Conservation (phyloP, 2,888 invertebrate species). For the Dryomyza anilis region DNA sequence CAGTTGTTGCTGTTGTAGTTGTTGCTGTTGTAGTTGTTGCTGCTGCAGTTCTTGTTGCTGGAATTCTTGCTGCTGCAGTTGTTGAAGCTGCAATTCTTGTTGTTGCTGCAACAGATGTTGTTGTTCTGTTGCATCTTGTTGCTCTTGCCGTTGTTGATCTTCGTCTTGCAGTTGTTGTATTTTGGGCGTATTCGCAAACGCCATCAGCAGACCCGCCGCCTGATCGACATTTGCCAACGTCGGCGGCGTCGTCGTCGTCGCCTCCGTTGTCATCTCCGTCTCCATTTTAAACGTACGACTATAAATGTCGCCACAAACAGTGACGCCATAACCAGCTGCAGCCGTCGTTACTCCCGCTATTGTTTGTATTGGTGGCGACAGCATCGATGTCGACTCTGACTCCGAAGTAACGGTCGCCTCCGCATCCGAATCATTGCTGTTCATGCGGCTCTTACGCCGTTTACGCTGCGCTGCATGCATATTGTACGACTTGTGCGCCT, state of each 20-base stretch:
- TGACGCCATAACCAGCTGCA: constrained; percentile 30
- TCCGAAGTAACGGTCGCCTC: constrained; percentile 77
- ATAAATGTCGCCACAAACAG: not conserved
- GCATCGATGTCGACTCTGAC: constrained; percentile 66
- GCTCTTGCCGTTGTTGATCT: constrained; percentile 1
- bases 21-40: too few relatives aligned
- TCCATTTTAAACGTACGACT: too few relatives aligned
- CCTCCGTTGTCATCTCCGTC: not conserved
- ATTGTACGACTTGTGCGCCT: constrained; percentile 48
- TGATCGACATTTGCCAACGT: constrained; percentile 53
- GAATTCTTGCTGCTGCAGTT: not conserved
- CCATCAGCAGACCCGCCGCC: constrained; percentile 67
- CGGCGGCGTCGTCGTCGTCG: not conserved
- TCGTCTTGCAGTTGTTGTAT: constrained; percentile 3
- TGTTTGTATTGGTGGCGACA: constrained; percentile 62
- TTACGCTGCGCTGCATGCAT: constrained; percentile 61
- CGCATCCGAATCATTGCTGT: constrained; percentile 63
- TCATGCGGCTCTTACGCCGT: constrained; percentile 69
- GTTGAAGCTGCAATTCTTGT: too few relatives aligned
- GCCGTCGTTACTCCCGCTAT: constrained; percentile 25
- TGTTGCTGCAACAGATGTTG: too few relatives aligned
- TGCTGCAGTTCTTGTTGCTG: not conserved
- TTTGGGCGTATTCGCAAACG: constrained; percentile 60
- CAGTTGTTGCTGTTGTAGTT: too few relatives aligned
- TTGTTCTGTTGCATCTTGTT: not conserved